These are phyloP conservation scores for Drosophila emarginata DNA, from an alignment of 2,888 invertebrate genomes.

Conservation along the genomic window DNA sequence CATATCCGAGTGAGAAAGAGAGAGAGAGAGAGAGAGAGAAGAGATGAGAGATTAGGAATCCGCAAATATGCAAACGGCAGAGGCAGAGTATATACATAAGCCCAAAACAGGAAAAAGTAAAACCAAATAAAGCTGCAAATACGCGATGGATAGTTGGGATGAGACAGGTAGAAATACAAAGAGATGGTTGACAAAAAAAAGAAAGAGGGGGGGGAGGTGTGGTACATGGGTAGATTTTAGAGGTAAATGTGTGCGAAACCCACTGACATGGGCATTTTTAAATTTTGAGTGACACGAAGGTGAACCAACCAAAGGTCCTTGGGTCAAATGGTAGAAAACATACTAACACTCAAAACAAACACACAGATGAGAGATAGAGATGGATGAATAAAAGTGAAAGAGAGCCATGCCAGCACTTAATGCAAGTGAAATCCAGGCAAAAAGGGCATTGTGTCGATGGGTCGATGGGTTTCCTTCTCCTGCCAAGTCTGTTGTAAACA, in stretches of 20 bases:
- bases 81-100: background rate
- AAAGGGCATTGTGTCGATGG: constrained; percentile 61
- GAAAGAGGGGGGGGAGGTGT: background rate
- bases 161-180: no score
- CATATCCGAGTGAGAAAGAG: background rate
- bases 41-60: background rate
- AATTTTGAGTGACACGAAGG: constrained; percentile 73
- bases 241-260: constrained; percentile 15
- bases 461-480: constrained; percentile 25
- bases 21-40: background rate
- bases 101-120: background rate
- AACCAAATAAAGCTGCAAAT: background rate
- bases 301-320: constrained; percentile 66
- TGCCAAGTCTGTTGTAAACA: background rate
- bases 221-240: no score
- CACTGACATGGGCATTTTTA: constrained; percentile 58
- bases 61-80: background rate
- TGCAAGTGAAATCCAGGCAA: constrained; percentile 67
- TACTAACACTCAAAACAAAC: background rate
- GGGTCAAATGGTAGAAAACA: constrained; percentile 29
- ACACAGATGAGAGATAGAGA: background rate
- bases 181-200: no score
- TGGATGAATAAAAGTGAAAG: constrained; percentile 32
- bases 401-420: constrained; percentile 63
- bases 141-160: background rate